Evolutionary conservation across 2,113 vertebrate species (phyloP).

Genomic region (Myocastor coypus): DNA sequence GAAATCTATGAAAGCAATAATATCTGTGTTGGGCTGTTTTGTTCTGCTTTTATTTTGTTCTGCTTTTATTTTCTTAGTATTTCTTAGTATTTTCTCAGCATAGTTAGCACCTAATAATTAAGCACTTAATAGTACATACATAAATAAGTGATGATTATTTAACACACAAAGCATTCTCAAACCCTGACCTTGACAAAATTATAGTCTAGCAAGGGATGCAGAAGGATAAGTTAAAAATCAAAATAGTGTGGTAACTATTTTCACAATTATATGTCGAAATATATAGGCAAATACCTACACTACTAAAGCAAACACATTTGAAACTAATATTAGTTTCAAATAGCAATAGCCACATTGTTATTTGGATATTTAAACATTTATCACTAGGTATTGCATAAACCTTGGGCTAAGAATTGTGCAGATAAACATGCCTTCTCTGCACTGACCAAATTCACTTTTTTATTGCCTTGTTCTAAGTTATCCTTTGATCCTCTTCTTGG

Average conservation of each 20-base stretch:
- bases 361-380: slow-evolving; percentile 16
- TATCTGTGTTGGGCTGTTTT: background rate
- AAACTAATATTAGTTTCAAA: background rate
- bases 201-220: background rate
- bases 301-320: background rate
- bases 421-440: background rate
- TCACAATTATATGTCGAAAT: background rate
- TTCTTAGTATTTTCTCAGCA: background rate
- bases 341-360: too few species aligned
- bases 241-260: background rate
- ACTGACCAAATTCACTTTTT: background rate
- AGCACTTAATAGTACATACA: background rate
- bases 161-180: background rate
- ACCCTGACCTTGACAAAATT: background rate
- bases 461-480: slow-evolving; percentile 13
- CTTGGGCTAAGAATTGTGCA: background rate
- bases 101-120: background rate
- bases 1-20: background rate
- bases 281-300: background rate
- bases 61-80: background rate
- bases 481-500: background rate
- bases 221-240: background rate
- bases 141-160: background rate
- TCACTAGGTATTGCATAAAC: background rate
- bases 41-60: too few species aligned